These are phyloP conservation scores for Neofelis nebulosa DNA, from an alignment of 2,113 vertebrate genomes.

Conservation along the genomic window DNA sequence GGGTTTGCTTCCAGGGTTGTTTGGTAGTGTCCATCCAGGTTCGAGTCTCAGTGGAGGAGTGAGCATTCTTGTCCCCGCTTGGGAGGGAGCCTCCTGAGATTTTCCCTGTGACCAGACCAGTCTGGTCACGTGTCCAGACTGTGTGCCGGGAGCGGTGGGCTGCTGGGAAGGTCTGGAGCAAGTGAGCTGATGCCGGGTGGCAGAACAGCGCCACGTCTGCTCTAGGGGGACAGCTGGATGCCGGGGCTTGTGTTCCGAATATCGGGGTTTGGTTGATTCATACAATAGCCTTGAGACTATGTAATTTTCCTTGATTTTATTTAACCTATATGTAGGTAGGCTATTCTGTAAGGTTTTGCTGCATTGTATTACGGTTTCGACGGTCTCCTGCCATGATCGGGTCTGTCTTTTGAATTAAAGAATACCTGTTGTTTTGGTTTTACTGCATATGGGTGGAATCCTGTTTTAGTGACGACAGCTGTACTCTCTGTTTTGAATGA, in stretches of 20 bases:
- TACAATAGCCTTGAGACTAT: not conserved
- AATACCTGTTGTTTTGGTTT: not conserved
- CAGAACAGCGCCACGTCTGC: not conserved
- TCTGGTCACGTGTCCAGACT: not conserved
- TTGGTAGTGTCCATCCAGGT: not conserved
- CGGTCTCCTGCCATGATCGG: not conserved
- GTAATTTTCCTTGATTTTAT: not conserved
- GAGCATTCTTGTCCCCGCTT: not conserved
- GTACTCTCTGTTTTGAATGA: not conserved
- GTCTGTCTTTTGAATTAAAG: constrained; percentile 6
- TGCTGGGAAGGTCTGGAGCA: no score
- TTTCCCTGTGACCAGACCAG: not conserved
- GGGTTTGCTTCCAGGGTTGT: not conserved
- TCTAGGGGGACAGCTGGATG: not conserved
- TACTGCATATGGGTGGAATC: not conserved
- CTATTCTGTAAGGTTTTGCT: not conserved
- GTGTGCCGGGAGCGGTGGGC: not conserved
- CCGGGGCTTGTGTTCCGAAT: not conserved
- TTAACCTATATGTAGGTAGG: not conserved
- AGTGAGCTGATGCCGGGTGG: not conserved
- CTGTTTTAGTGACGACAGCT: not conserved
- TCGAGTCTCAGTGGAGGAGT: not conserved
- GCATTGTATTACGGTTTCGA: not conserved
- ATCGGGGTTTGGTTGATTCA: not conserved
- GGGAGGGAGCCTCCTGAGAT: not conserved